Evolutionary conservation across 2,113 vertebrate species (phyloP).

Genomic region (Myiopsitta monachus): DNA sequence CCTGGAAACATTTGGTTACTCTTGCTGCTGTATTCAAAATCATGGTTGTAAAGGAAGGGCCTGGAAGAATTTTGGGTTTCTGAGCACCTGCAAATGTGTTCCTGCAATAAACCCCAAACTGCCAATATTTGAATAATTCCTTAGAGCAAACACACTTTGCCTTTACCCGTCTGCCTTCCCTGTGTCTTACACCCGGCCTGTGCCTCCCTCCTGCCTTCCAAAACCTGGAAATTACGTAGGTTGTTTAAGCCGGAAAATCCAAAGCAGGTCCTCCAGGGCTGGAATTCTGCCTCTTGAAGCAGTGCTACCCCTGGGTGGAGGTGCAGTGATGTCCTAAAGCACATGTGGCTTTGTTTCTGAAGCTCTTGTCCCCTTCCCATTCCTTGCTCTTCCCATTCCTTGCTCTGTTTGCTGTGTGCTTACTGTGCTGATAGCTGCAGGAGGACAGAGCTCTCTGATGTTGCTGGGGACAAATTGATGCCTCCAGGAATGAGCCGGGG

Average conservation of each 20-base stretch:
- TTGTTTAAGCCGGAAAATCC: neutral
- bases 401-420: neutral
- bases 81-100: neutral
- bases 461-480: neutral
- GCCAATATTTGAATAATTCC: constrained; percentile 24
- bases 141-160: constrained; percentile 10
- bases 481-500: constrained; percentile 34
- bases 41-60: neutral
- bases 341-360: accelerated
- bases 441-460: neutral
- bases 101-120: constrained; percentile 38
- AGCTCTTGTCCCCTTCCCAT: neutral
- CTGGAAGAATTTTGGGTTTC: constrained; percentile 38
- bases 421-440: neutral
- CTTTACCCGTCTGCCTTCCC: neutral
- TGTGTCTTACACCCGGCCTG: neutral
- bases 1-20: neutral
- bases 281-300: neutral
- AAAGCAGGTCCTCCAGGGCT: neutral
- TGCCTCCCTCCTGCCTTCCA: neutral
- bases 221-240: neutral
- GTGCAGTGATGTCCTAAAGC: neutral
- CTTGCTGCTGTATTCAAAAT: neutral
- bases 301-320: neutral
- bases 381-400: neutral